Percentiles rank a stretch among this genome's conserved stretches.
Conservation (phyloP, 2,113 vertebrate genomes). For the Felis catus region DNA sequence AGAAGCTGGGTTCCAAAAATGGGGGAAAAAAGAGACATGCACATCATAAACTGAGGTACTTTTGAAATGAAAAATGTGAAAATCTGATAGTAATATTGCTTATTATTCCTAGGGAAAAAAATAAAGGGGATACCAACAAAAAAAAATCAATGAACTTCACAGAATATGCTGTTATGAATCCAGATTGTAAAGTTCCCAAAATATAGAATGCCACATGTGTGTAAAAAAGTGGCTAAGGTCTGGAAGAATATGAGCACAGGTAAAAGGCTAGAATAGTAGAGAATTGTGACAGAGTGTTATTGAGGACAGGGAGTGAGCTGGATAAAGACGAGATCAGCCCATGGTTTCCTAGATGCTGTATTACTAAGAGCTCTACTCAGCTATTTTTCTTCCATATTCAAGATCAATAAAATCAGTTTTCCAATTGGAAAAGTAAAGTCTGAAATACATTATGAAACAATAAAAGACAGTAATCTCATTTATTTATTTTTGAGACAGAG, state of each 20-base stretch:
- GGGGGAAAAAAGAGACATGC: background rate
- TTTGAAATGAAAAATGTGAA: background rate
- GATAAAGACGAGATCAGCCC: too few relatives aligned
- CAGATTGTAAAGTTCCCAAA: background rate
- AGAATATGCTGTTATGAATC: slow-evolving; percentile 12
- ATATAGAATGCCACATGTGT: background rate
- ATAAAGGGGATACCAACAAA: background rate
- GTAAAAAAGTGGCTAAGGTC: background rate
- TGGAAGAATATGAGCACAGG: background rate
- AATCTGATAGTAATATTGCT: background rate
- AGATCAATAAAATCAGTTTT: slow-evolving; percentile 33
- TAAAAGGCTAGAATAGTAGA: background rate
- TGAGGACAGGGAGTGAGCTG: background rate
- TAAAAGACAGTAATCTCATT: slow-evolving; percentile 8
- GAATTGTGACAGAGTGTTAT: too few relatives aligned
- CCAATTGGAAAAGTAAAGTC: background rate
- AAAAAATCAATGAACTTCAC: background rate
- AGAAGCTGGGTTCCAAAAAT: background rate
- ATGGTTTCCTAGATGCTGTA: background rate
- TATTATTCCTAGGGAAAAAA: background rate
- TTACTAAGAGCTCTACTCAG: background rate
- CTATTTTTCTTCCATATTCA: background rate
- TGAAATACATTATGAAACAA: background rate
- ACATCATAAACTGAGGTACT: background rate
- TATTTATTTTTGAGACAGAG: background rate